Evolutionary conservation across 2,113 vertebrate species (phyloP), one percentile per base, ranked within the genome.

Genomic region (Rana temporaria): DNA sequence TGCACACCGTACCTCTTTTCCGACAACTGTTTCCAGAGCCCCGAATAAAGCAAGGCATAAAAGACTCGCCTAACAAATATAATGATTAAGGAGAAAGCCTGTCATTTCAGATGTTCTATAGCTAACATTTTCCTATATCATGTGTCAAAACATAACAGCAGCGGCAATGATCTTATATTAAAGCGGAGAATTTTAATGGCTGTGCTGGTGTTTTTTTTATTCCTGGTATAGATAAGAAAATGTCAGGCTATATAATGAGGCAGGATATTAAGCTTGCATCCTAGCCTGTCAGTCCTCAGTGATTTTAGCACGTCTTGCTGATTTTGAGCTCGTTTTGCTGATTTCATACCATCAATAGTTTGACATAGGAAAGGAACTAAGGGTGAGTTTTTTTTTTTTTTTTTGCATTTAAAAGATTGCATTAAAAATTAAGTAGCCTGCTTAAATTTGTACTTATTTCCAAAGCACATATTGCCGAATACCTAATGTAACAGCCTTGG

Each of bases 71-170:
- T 82, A 82, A 62, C 69, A 74, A 74, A 74, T 74, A 66, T 38
- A 32, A 74, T 63, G 70, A 82, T 74, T 66, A 66, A 82, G 64
- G 26, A 66, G 60, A 63, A 4, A 42, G 42, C 20, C 56, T 82
- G 79, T 19, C 69, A 73, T 38, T 72, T 64, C 79, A 64, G 22
- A 81, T 52, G 19, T 26, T 11, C 7, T 30, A 73, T 42, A 81
- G 72, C 79, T 81, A 81, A 56, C 79, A 81, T 60, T 81, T 72
- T 22, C 38, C 59, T 55, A 70, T 38, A 81, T 73, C 68, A 73
- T 59, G 64, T 64, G 79, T 72, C 79, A 81, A 72, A 81, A 53
- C 42, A 70, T 30, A 64, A 64, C 68, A 72, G 79, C 59, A 22
- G 64, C 64, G 64, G 59, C 55, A 53, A 71, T 71, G 69, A 81